A percentile compares a stretch with the other conserved stretches of the same genome.
Conservation (phyloP, 1,140 invertebrate species). For the Musca domestica region DNA sequence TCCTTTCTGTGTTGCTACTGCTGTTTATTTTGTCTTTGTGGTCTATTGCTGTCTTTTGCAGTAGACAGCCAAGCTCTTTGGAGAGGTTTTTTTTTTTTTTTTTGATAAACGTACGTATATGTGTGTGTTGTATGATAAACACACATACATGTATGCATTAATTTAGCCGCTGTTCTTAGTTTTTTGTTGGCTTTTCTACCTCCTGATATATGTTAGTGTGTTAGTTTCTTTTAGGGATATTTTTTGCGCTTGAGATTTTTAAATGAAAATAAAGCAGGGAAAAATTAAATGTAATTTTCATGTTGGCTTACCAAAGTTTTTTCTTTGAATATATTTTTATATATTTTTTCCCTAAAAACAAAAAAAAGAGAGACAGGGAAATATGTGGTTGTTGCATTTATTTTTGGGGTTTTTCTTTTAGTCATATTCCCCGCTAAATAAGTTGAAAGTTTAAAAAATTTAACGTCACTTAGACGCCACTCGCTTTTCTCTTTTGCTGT, state of each 20-base stretch:
- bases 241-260: no score
- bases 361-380: no score
- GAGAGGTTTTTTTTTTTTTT: not conserved
- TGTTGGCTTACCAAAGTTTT: not conserved
- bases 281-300: conserved; percentile 13
- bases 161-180: not conserved
- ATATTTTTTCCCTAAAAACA: not conserved
- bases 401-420: no score
- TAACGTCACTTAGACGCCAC: no score
- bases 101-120: not conserved
- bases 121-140: not conserved
- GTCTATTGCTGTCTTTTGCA: not conserved
- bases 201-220: not conserved
- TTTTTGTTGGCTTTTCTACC: no score
- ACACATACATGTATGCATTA: not conserved
- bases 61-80: not conserved
- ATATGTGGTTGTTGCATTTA: no score
- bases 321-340: not conserved
- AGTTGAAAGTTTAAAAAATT: no score
- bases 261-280: not conserved
- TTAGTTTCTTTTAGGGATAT: not conserved
- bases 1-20: no score
- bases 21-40: not conserved
- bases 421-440: no score
- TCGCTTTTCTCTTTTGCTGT: no score